phyloP scores from a whole-genome alignment of 2,888 invertebrate species.

The Drosophila infuscata region DNA sequence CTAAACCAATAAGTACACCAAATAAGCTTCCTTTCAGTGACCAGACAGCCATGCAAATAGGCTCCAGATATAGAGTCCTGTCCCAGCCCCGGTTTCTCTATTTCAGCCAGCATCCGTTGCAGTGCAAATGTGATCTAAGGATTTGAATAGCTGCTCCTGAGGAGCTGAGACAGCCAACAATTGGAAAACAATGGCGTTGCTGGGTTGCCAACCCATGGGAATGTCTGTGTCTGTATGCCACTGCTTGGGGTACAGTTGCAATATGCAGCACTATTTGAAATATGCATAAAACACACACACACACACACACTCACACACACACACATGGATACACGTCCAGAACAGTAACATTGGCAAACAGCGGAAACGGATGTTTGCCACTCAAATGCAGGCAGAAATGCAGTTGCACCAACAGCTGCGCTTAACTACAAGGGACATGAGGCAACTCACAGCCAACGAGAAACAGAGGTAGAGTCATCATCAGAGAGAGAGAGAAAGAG shows the following conservation, averaged over 20 bases:
- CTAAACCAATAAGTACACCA: constrained; percentile 41
- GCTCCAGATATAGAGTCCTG: constrained; percentile 20
- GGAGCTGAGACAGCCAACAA: constrained; percentile 28
- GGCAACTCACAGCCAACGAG: not conserved
- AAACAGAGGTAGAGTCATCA: not conserved
- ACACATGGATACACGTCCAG: constrained; percentile 14
- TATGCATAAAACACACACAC: constrained; percentile 53
- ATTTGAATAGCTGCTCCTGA: constrained; percentile 4
- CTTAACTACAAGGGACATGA: constrained; percentile 6
- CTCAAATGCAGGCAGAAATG: constrained; percentile 66
- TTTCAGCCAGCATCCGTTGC: constrained; percentile 27
- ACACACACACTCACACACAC: constrained; percentile 23
- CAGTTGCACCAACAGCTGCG: constrained; percentile 48
- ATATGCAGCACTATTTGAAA: constrained; percentile 60
- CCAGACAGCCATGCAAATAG: constrained; percentile 60
- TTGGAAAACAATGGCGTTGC: constrained; percentile 52
- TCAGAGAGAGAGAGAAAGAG: not conserved
- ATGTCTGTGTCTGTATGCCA: constrained; percentile 34
- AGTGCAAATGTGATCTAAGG: constrained; percentile 34
- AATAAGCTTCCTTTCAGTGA: constrained; percentile 47
- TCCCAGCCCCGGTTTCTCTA: not conserved
- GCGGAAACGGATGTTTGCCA: constrained; percentile 71
- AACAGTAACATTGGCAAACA: constrained; percentile 51
- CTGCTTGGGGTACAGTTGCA: constrained; percentile 35
- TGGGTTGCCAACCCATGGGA: constrained; percentile 34